Conservation (phyloP, 23 tunicate genomes). For the Trididemnum nubilum region DNA sequence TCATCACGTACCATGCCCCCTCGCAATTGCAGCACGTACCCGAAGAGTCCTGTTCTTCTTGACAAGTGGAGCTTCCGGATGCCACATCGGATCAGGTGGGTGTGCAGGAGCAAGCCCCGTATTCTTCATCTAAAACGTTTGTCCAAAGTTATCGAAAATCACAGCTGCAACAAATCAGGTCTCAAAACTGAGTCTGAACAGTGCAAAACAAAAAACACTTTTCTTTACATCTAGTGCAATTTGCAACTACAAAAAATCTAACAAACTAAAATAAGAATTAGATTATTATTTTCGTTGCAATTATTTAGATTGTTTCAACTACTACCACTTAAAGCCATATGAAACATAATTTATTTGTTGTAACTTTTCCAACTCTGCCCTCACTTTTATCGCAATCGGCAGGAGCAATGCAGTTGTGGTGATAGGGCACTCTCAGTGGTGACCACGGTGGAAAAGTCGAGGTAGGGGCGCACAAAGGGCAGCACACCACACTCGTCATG, state of each 20-base stretch:
- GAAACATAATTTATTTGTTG: too few species aligned
- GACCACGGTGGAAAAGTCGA: constrained; percentile 48
- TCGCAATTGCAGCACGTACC: constrained; percentile 78
- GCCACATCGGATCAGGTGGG: constrained; percentile 46
- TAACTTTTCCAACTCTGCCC: too few species aligned
- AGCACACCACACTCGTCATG: constrained; percentile 52
- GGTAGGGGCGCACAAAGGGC: constrained; percentile 70
- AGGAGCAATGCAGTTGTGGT: constrained; percentile 17
- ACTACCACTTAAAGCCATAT: too few species aligned
- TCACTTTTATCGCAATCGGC: constrained; percentile 50
- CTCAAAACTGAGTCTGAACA: too few species aligned
- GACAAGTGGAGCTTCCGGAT: constrained; percentile 36
- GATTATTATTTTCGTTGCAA: too few species aligned
- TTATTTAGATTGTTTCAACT: too few species aligned
- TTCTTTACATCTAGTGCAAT: too few species aligned
- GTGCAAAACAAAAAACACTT: too few species aligned
- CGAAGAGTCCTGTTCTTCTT: constrained; percentile 16
- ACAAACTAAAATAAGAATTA: too few species aligned
- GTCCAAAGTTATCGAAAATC: too few species aligned
- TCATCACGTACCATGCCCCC: constrained; percentile 83
- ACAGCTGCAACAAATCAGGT: too few species aligned
- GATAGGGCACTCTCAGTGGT: constrained; percentile 17
- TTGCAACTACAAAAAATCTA: too few species aligned
- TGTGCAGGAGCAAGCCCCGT: constrained; percentile 64
- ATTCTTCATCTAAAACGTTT: constrained; percentile 58